Evolutionary conservation across 2,797 vertebrate species (phyloP).

Genomic region (Merluccius polli): DNA sequence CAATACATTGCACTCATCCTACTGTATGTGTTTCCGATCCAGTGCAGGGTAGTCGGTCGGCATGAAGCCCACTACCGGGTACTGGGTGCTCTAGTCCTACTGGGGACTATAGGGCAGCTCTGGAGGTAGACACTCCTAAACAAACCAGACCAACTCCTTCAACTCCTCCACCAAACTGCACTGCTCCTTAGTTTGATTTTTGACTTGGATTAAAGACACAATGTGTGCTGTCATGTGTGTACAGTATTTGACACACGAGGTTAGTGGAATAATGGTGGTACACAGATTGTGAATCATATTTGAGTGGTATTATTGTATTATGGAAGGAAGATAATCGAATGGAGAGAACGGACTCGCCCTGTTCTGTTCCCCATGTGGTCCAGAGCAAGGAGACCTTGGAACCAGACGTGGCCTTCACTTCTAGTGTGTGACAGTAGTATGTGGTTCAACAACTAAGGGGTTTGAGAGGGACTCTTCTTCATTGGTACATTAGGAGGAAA

Average conservation of each 20-base stretch:
- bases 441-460: background rate
- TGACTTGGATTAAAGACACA: too few species aligned
- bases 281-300: too few species aligned
- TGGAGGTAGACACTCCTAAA: slow-evolving; percentile 50
- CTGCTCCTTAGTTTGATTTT: too few species aligned
- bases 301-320: too few species aligned
- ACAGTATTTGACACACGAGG: too few species aligned
- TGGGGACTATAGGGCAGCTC: slow-evolving; percentile 50
- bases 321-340: background rate
- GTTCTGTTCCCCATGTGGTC: slow-evolving; percentile 49
- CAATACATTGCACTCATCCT: too few species aligned
- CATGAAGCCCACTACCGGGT: slow-evolving; percentile 48
- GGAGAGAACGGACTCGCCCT: slow-evolving; percentile 25
- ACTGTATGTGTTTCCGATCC: too few species aligned
- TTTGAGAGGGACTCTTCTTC: background rate
- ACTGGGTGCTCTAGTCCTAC: slow-evolving; percentile 44
- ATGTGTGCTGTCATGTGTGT: too few species aligned
- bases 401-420: background rate
- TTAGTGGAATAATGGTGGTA: too few species aligned
- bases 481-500: background rate
- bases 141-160: too few species aligned
- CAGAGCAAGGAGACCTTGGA: slow-evolving; percentile 42
- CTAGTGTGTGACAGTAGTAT: background rate
- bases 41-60: slow-evolving; percentile 14
- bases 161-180: too few species aligned